Percentiles rank a stretch among this genome's conserved stretches.
Evolutionary conservation across 2,888 invertebrate species (phyloP).

Genomic region (Drosophila planitibia): DNA sequence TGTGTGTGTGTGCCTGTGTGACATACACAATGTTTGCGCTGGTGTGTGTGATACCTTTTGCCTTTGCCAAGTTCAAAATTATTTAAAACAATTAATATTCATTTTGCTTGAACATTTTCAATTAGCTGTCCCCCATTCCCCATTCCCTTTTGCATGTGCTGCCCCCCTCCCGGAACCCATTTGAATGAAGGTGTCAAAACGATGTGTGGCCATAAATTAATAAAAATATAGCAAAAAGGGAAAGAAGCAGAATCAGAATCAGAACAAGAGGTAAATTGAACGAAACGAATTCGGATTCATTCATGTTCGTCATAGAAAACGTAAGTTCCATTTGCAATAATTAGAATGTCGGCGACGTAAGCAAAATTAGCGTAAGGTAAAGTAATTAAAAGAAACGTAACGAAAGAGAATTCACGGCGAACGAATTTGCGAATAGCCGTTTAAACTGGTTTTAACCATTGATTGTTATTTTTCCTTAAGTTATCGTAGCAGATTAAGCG

Average conservation of each 20-base stretch:
- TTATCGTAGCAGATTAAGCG: constrained; percentile 14
- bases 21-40: constrained; percentile 3
- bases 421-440: constrained; percentile 24
- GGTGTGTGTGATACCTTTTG: constrained; percentile 42
- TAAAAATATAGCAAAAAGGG: constrained; percentile 44
- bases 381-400: constrained; percentile 7
- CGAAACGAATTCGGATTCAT: constrained; percentile 42
- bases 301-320: constrained; percentile 13
- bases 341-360: constrained; percentile 29
- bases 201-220: constrained; percentile 70
- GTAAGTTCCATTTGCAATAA: constrained; percentile 28
- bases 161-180: neutral
- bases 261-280: constrained; percentile 33
- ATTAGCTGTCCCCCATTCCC: constrained; percentile 48
- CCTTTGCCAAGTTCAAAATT: constrained; percentile 83
- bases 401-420: constrained; percentile 5
- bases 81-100: constrained; percentile 82
- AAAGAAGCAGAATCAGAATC: constrained; percentile 21
- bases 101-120: constrained; percentile 65
- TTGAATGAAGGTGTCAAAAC: constrained; percentile 69
- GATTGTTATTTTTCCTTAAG: neutral
- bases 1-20: constrained; percentile 16
- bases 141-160: neutral
- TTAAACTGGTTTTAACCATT: constrained; percentile 16
- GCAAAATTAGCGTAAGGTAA: constrained; percentile 8